Percentiles rank a stretch among this genome's conserved stretches.
Conservation (phyloP, 2,797 vertebrate genomes). For the Anguilla anguilla region DNA sequence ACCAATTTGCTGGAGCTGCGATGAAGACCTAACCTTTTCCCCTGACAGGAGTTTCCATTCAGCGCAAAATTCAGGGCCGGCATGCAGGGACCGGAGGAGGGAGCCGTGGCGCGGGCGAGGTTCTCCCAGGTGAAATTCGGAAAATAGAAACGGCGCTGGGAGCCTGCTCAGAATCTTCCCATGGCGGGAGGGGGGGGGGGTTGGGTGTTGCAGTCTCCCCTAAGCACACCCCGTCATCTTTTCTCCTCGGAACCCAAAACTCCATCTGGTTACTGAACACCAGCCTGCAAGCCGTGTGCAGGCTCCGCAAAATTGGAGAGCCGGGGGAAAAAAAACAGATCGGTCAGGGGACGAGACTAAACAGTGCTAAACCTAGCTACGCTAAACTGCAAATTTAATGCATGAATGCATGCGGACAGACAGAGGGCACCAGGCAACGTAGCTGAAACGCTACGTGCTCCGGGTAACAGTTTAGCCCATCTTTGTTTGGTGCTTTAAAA, state of each 20-base stretch:
- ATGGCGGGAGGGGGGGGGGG: neutral
- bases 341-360: neutral
- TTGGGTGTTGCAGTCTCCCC: neutral
- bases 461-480: neutral
- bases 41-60: neutral
- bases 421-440: neutral
- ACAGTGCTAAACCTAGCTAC: neutral
- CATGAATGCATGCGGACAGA: neutral
- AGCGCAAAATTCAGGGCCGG: neutral
- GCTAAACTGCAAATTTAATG: neutral
- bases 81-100: neutral
- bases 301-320: conserved; percentile 17
- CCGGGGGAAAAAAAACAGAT: neutral
- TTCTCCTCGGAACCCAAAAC: conserved; percentile 6
- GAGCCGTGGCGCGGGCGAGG: neutral
- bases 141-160: neutral
- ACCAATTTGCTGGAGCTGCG: neutral
- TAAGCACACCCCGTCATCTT: neutral
- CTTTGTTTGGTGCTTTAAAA: neutral
- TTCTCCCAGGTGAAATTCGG: neutral
- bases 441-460: neutral
- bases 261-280: conserved; percentile 20
- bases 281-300: conserved; percentile 26
- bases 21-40: neutral
- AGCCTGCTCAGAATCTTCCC: neutral